A percentile compares a stretch with the other conserved stretches of the same genome.
Conservation (phyloP, 1,140 invertebrate genomes). For the Aphaenogaster floridana region DNA sequence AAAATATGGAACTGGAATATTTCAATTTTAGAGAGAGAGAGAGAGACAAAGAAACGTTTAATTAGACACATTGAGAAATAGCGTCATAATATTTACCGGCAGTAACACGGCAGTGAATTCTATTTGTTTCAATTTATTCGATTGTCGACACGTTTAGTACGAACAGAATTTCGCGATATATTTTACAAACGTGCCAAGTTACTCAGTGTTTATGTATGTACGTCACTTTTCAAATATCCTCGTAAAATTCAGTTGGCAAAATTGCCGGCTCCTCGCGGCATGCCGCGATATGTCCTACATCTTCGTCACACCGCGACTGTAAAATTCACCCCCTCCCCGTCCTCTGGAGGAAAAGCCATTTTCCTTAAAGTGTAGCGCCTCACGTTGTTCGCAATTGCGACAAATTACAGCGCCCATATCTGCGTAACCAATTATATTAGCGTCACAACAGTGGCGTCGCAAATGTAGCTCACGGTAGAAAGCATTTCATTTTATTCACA, state of each 20-base stretch:
- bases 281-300: conserved; percentile 35
- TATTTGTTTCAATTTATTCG: conserved; percentile 42
- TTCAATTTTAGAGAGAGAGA: neutral
- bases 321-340: conserved; percentile 28
- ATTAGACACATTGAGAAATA: neutral
- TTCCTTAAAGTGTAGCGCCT: conserved; percentile 20
- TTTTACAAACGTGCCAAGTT: conserved; percentile 50
- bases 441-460: conserved; percentile 15
- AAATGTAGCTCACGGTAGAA: conserved; percentile 33
- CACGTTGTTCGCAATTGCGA: conserved; percentile 4
- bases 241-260: conserved; percentile 81
- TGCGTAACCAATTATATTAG: conserved; percentile 60
- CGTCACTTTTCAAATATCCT: conserved; percentile 79
- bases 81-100: conserved; percentile 28
- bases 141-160: neutral
- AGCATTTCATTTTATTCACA: conserved; percentile 31
- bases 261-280: conserved; percentile 60
- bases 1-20: conserved; percentile 16
- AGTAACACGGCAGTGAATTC: neutral
- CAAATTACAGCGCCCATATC: conserved; percentile 44
- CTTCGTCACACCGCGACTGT: conserved; percentile 24
- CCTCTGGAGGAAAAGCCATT: conserved; percentile 32
- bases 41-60: neutral
- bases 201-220: conserved; percentile 36
- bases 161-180: conserved; percentile 36